Conservation (phyloP, 2,797 vertebrate genomes). For the Oreochromis grahami region DNA sequence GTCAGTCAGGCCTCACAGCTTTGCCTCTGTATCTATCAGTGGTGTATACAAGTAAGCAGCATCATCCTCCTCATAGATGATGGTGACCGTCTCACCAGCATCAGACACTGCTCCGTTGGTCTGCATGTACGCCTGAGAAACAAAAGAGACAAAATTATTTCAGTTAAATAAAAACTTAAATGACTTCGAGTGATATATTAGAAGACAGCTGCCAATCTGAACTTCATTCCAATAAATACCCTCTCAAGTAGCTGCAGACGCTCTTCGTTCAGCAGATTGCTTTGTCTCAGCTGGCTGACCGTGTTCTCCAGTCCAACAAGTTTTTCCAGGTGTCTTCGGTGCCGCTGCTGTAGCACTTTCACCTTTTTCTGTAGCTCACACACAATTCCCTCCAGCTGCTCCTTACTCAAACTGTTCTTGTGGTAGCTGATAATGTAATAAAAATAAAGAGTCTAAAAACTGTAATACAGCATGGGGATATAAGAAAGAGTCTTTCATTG, state of each 20-base stretch:
- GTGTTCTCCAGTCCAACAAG: constrained; percentile 76
- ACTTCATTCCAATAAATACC: background rate
- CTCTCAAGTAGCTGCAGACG: constrained; percentile 65
- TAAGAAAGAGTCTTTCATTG: background rate
- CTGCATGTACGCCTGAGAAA: constrained; percentile 66
- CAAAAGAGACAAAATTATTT: background rate
- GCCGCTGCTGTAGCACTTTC: constrained; percentile 76
- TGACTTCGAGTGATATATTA: background rate
- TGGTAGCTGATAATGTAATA: constrained; percentile 61
- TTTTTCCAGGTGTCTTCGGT: constrained; percentile 75
- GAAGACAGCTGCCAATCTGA: background rate
- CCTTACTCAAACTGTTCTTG: constrained; percentile 68
- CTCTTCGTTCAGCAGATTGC: constrained; percentile 71
- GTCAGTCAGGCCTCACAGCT: background rate
- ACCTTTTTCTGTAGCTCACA: constrained; percentile 76
- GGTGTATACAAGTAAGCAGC: constrained; percentile 63
- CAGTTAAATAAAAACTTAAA: background rate
- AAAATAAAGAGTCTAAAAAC: background rate
- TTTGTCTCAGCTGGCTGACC: constrained; percentile 71
- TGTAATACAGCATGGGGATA: background rate
- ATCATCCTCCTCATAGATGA: constrained; percentile 74
- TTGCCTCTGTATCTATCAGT: constrained; percentile 18
- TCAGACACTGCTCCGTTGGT: constrained; percentile 49
- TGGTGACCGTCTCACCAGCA: constrained; percentile 63
- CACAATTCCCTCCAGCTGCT: constrained; percentile 70